Evolutionary conservation across 2,113 vertebrate species (phyloP), one percentile per base, ranked within the genome.

Genomic region (Okapia johnstoni): DNA sequence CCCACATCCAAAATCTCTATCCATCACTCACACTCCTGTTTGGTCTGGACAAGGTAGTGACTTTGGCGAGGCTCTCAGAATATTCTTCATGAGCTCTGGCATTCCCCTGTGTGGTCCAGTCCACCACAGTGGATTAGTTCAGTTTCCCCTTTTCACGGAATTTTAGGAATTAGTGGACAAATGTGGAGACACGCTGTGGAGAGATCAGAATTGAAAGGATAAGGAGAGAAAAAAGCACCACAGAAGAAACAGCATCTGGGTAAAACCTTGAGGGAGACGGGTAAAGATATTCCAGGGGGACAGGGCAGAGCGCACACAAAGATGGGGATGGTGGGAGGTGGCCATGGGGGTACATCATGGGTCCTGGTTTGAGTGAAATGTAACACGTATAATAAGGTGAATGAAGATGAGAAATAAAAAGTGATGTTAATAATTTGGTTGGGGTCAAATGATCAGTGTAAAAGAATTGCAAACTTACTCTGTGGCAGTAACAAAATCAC

Each of bases 1-100:
- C 85, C 96, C 94, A 96, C 93, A 97, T 96, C 96, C 66, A 12
- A 97, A 98, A 95, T 85, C 97, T 80, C 97, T 84, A 81, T 89
- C 91, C 91, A 96, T 96, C 98, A 94, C 57, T 94, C 95, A 36
- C 43, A 14, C 58, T 83, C 60, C 17, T 58, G 52, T 94, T 97
- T 96, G 95, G 96, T 92, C 97, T 96, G 94, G 92, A 94, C 89
- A 55, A 84, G 96, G 84, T 48, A 95, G 86, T 36, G 80, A 92
- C 94, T 93, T 94, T 96, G 85, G 94, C 93, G 79, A 84, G 93
- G n/a, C 43, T 73, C 77, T 88, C 73, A 46, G 92, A 91, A 90
- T 93, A 83, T 76, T 76, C 96, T 94, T 95, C 93, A 58, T 83
- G 97, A 96, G 92, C 80, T 89, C 89, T 28, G 7, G 84, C 94